Evolutionary conservation across 2,113 vertebrate species (phyloP).

Genomic region (Notarius quadriscutis): DNA sequence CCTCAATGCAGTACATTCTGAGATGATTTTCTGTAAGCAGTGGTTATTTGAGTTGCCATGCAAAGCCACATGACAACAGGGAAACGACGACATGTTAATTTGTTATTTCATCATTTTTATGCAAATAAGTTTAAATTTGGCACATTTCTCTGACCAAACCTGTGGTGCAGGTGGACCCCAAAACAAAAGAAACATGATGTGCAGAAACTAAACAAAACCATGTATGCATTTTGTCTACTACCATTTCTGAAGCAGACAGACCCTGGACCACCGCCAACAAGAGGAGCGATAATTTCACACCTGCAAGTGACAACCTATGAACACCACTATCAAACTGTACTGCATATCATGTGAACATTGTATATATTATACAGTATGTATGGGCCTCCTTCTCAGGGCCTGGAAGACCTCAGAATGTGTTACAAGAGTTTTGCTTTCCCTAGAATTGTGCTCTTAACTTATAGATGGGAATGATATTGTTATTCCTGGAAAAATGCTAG

Average conservation of each 20-base stretch:
- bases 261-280: neutral
- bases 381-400: neutral
- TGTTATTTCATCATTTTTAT: neutral
- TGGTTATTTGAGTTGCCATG: neutral
- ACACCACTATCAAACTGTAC: neutral
- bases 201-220: neutral
- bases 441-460: neutral
- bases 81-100: neutral
- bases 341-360: neutral
- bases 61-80: neutral
- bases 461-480: neutral
- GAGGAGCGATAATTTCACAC: neutral
- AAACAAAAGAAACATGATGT: neutral
- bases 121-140: neutral
- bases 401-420: neutral
- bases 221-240: neutral
- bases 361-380: neutral
- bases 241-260: neutral
- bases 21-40: neutral
- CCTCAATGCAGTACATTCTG: neutral
- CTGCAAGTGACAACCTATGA: neutral
- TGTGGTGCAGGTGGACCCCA: neutral
- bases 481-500: neutral
- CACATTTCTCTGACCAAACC: neutral
- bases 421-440: neutral